Conservation (phyloP, 2,113 vertebrate species). For the human (Homo sapiens) region GRCh38 chr1:6416001-6416500, state of each 20-base stretch:
- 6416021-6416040: too few relatives aligned
- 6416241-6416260: not conserved
- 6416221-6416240: not conserved
- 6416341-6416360: not conserved
- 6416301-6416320: not conserved
- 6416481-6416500: not conserved
- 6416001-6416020: not conserved
- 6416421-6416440: not conserved
- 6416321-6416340: not conserved
- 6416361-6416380: not conserved
- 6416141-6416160: not conserved
- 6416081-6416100: not conserved
- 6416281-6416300: not conserved
- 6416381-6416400: not conserved
- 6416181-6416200: not conserved
- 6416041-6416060: too few relatives aligned
- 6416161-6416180: not conserved
- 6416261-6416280: not conserved
- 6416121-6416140: not conserved
- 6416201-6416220: not conserved
- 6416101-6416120: not conserved
- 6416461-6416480: not conserved
- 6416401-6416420: not conserved
- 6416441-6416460: not conserved
- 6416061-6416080: too few relatives aligned